These are phyloP conservation scores for Triops longicaudatus DNA, from an alignment of 1,140 invertebrate species.

Conservation along the genomic window DNA sequence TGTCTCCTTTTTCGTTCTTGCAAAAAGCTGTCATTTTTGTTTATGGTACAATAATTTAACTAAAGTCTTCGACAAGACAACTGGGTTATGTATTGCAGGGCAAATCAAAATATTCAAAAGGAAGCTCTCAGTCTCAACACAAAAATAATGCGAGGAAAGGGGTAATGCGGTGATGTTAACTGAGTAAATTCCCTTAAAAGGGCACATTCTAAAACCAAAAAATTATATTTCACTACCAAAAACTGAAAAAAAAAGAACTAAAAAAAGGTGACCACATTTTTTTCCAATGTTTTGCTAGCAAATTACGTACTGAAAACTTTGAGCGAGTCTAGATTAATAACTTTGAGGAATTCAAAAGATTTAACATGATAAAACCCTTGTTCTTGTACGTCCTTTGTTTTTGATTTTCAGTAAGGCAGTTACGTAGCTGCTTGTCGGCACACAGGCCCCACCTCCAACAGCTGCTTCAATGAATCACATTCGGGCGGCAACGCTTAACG, in stretches of 20 bases:
- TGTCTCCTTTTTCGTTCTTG: no score
- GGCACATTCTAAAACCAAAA: not conserved
- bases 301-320: not conserved
- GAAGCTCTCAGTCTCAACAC: not conserved
- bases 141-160: not conserved
- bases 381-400: constrained; percentile 9
- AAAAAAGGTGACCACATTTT: no score
- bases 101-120: not conserved
- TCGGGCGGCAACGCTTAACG: not conserved
- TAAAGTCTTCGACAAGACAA: not conserved
- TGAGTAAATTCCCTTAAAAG: not conserved
- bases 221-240: not conserved
- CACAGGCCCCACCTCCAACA: not conserved
- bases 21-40: no score
- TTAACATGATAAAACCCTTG: not conserved
- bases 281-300: not conserved
- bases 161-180: not conserved
- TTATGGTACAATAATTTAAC: not conserved
- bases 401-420: not conserved
- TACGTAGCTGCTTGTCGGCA: not conserved
- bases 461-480: not conserved
- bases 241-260: not conserved
- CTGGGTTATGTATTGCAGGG: not conserved
- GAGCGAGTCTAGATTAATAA: constrained; percentile 9
- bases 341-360: not conserved